Conservation (phyloP, 1,140 invertebrate species). For the Leptestheria dahalacensis region DNA sequence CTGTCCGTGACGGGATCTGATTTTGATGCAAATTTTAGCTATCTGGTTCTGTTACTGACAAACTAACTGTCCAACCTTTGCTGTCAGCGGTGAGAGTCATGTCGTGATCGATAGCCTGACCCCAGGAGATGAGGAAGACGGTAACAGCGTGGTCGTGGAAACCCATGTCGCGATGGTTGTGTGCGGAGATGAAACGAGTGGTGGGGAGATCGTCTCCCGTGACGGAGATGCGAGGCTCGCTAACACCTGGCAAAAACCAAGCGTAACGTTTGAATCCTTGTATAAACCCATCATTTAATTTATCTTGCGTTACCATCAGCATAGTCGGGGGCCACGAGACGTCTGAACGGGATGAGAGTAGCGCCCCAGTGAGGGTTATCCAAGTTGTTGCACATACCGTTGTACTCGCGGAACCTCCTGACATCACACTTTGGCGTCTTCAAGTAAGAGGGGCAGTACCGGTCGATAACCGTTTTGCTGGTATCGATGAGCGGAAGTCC, state of each 20-base stretch:
- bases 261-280: neutral
- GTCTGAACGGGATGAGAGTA: slow-evolving; percentile 28
- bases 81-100: slow-evolving; percentile 37
- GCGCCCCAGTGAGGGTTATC: slow-evolving; percentile 32
- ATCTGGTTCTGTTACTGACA: too few relatives aligned
- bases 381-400: slow-evolving; percentile 38
- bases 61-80: slow-evolving; percentile 33
- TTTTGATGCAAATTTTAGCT: slow-evolving; percentile 8
- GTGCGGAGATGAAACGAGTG: slow-evolving; percentile 31
- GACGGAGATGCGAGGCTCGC: slow-evolving; percentile 8
- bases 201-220: slow-evolving; percentile 27
- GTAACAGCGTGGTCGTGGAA: slow-evolving; percentile 34
- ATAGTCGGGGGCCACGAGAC: slow-evolving; percentile 47
- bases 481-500: slow-evolving; percentile 30
- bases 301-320: slow-evolving; percentile 35
- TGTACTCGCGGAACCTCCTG: slow-evolving; percentile 29
- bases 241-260: slow-evolving; percentile 10
- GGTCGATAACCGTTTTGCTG: slow-evolving; percentile 27
- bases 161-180: slow-evolving; percentile 32
- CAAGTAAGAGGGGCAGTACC: slow-evolving; percentile 29
- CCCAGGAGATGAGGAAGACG: slow-evolving; percentile 34
- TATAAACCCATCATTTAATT: too few relatives aligned
- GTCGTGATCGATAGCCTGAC: slow-evolving; percentile 40
- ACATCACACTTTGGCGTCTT: slow-evolving; percentile 27
- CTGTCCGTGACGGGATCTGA: slow-evolving; percentile 26